A percentile compares a stretch with the other conserved stretches of the same genome.
Conservation (phyloP, 2,113 vertebrate genomes). For the Hemibagrus wyckioides region DNA sequence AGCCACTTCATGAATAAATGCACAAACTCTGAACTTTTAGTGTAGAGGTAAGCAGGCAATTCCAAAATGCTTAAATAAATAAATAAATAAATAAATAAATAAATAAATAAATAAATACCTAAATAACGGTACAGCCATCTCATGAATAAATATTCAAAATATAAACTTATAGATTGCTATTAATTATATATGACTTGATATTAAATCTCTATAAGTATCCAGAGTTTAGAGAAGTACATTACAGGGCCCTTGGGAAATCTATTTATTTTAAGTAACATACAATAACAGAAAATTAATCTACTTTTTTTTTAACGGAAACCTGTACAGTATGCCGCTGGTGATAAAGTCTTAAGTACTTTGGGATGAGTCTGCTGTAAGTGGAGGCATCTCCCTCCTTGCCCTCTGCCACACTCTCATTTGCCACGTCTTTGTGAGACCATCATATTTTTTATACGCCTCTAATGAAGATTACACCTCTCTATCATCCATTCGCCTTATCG, state of each 20-base stretch:
- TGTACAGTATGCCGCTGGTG: neutral
- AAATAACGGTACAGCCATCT: neutral
- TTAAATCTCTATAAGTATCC: neutral
- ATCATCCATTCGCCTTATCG: conserved; percentile 56
- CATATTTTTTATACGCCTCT: conserved; percentile 57
- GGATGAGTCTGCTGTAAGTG: conserved; percentile 41
- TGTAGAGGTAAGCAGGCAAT: neutral
- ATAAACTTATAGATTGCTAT: neutral
- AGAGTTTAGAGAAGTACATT: too few species aligned
- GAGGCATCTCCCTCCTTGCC: conserved; percentile 57
- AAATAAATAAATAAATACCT: neutral
- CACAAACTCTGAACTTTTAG: too few species aligned
- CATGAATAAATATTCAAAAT: neutral
- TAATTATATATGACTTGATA: neutral
- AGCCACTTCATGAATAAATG: too few species aligned
- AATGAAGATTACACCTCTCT: conserved; percentile 56
- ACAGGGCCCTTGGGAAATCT: neutral
- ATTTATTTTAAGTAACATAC: neutral
- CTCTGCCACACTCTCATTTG: conserved; percentile 69
- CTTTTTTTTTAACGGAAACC: neutral
- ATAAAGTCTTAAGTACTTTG: conserved; percentile 34
- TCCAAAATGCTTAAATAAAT: neutral
- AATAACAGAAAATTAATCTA: neutral
- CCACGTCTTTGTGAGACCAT: conserved; percentile 46
- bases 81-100: neutral